These are phyloP conservation scores for Pitta sordida DNA, from an alignment of 2,113 vertebrate genomes.

Conservation along the genomic window DNA sequence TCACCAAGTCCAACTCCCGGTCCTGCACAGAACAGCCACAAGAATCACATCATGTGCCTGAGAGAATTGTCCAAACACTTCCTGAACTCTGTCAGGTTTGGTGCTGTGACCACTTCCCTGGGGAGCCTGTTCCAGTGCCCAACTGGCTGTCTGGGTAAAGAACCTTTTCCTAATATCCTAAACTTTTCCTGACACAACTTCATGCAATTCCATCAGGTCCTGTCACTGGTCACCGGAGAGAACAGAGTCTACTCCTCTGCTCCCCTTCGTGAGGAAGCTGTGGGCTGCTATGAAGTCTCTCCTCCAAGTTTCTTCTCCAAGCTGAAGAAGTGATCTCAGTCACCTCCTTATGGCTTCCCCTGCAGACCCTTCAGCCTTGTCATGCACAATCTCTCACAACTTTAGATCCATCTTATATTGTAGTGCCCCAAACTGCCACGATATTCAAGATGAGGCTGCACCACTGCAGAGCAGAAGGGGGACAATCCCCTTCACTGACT, in stretches of 20 bases:
- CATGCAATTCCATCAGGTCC: fast-evolving
- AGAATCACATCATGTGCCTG: background rate
- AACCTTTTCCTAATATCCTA: background rate
- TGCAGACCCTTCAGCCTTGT: background rate
- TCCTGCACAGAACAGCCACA: background rate
- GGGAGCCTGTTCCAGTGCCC: background rate
- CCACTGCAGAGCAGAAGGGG: background rate
- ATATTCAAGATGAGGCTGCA: background rate
- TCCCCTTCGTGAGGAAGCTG: background rate
- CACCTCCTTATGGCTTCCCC: background rate
- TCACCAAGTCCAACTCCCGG: background rate
- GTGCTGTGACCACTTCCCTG: background rate
- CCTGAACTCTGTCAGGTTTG: background rate
- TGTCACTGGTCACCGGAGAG: background rate
- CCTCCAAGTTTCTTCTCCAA: background rate
- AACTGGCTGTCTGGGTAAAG: background rate
- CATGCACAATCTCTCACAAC: background rate
- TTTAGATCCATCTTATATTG: background rate
- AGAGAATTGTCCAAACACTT: background rate
- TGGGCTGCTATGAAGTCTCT: background rate
- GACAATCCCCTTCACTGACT: background rate
- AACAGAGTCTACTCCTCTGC: background rate
- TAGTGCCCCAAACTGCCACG: background rate
- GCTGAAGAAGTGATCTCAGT: background rate
- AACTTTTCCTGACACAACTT: background rate